Base-by-base conservation (phyloP, 2,797 vertebrate species). In the Schizopygopsis pylzovi region DNA sequence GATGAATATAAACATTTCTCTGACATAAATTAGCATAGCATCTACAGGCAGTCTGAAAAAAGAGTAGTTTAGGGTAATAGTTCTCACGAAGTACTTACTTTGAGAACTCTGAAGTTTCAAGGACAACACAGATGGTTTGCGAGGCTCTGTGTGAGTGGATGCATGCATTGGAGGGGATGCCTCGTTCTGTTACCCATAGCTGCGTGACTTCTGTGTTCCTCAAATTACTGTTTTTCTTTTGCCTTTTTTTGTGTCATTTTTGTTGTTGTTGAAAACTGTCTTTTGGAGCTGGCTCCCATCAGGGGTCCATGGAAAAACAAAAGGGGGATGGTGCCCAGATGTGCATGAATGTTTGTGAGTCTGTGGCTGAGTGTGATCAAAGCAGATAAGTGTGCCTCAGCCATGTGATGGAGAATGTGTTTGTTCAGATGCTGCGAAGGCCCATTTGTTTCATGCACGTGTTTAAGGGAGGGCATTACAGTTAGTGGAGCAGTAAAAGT, bases 261-360 rank as follows among this genome's bases (percentile, higher is more conserved):
- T 88, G 86, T 75, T 88, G 89, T 89, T 88, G 84, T 86, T 87
- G 56, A 91, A 93, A 92, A 90, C 81, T 52, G 80, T 87, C 89
- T 54, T 54, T 86, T 80, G 33, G 78, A 91, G 90, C 83, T 47
- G 85, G 90, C 87, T 93, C 92, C 90, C 88, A 63, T 93, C 91
- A 91, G 91, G 92, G 91, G 86, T 92, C 91, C 91, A 84, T 65
- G 70, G 78, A 79, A 87, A 92, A 92, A 93, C 92, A 86, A 90
- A 84, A 86, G 65, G 81, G 80, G 90, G 90, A 94, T 95, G 93
- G 91, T 90, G 90, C 91, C 93, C 94, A 95, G 94, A 95, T 95
- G 94, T 94, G 89, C 87, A 87, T 87, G 87, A 80, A 86, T 89
- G 87, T 86, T 87, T 87, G 86, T 86, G 76, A 84, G 72, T 78